Evolutionary conservation across 2,113 vertebrate genomes (phyloP).

Genomic region (Coregonus clupeaformis): DNA sequence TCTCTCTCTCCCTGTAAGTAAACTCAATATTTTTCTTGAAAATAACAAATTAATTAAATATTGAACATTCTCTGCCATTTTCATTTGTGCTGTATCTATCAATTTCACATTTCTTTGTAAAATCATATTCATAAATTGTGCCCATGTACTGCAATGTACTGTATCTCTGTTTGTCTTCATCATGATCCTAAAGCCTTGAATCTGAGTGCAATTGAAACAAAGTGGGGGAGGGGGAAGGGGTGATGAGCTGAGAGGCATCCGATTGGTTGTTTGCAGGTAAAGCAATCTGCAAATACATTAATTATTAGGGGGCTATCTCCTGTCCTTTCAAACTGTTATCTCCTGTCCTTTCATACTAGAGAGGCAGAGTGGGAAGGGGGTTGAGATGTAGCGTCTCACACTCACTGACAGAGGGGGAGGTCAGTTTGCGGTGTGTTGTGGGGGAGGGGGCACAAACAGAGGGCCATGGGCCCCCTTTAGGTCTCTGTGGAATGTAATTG

Average conservation of each 20-base stretch:
- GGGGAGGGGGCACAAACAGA: constrained; percentile 76
- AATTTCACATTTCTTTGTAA: not conserved
- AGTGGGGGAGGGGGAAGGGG: constrained; percentile 26
- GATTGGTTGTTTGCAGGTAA: constrained; percentile 72
- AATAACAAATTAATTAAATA: not conserved
- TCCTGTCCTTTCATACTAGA: constrained; percentile 74
- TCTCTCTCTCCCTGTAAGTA: too few relatives aligned
- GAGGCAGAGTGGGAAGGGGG: constrained; percentile 50
- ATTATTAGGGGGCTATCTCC: constrained; percentile 74
- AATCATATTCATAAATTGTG: not conserved
- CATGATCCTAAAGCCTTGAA: constrained; percentile 1
- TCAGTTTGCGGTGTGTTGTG: constrained; percentile 66
- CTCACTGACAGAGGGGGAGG: constrained; percentile 56
- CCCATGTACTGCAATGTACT: not conserved
- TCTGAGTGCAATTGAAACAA: not conserved
- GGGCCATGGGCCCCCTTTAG: constrained; percentile 66
- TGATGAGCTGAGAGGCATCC: constrained; percentile 39
- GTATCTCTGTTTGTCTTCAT: not conserved
- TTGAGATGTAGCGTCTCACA: constrained; percentile 70
- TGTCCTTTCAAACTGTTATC: constrained; percentile 77
- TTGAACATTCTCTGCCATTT: not conserved
- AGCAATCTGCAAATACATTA: constrained; percentile 67
- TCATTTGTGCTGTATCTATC: not conserved
- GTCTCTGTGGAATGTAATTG: constrained; percentile 67
- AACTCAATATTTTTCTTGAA: too few relatives aligned